Conservation (phyloP, 2,113 vertebrate species). For the Otis tarda region DNA sequence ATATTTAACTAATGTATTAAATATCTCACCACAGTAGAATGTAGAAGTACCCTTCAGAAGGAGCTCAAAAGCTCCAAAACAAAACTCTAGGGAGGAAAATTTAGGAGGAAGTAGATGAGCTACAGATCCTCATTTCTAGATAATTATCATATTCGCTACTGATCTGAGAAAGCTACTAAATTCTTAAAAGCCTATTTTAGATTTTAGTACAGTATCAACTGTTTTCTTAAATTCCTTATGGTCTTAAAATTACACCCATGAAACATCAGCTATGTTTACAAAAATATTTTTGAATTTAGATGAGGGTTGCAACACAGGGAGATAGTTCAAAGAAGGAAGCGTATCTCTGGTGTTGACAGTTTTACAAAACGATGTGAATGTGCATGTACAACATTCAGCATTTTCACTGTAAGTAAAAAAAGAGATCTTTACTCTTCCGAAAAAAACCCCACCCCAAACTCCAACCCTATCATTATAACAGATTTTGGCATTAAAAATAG, state of each 20-base stretch:
- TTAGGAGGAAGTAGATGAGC: neutral
- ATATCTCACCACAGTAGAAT: neutral
- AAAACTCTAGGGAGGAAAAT: neutral
- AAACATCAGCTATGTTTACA: slow-evolving; percentile 57
- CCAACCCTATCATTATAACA: slow-evolving; percentile 11
- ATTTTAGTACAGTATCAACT: slow-evolving; percentile 25
- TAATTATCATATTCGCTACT: neutral
- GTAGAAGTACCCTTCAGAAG: neutral
- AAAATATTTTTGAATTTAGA: slow-evolving; percentile 63
- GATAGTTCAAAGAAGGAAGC: slow-evolving; percentile 36
- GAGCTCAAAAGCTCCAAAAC: neutral
- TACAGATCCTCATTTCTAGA: neutral
- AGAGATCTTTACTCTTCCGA: neutral
- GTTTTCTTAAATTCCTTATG: slow-evolving; percentile 60
- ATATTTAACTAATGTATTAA: neutral
- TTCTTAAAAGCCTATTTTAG: slow-evolving; percentile 24
- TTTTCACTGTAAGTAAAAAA: slow-evolving; percentile 13
- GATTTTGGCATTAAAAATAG: slow-evolving; percentile 52
- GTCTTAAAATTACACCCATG: slow-evolving; percentile 34
- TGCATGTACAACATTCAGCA: neutral
- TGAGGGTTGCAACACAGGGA: slow-evolving; percentile 28
- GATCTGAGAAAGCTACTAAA: neutral
- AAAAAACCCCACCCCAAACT: neutral
- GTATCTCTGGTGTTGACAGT: slow-evolving; percentile 42
- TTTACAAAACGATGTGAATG: slow-evolving; percentile 36